Base-by-base conservation (phyloP, 1,140 invertebrate species). In the Hylaeus volcanicus region DNA sequence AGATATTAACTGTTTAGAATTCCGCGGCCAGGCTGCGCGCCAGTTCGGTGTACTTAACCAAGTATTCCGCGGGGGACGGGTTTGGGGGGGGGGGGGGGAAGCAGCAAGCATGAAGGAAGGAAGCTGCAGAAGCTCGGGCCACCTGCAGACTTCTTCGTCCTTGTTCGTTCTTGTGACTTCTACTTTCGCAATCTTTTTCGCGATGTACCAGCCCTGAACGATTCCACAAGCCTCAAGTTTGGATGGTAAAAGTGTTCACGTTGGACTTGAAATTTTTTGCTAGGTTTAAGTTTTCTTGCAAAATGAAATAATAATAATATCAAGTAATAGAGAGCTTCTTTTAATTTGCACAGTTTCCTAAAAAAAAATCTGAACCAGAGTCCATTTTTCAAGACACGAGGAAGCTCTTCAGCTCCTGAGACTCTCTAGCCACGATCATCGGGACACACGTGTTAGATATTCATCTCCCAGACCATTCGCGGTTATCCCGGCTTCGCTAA, bases 221-320 rank as follows among this genome's bases (percentile, higher is more conserved):
- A 87, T 86, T 84, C 51, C 74, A n/a, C 41, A n/a, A 61, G 69
- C 65, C 65, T 41, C 37, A 82, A 77, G 74, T 83, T 83, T 68
- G 61, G 41, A n/a, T 11, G n/a, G 56, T 1, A 61, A 71, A 85
- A 72, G 76, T 80, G 71, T 83, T 45, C n/a, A 65, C 68, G 77
- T 26, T 26, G 26, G 26, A 26, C 0, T 26, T 26, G 26, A 26
- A 26, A 26, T 26, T 26, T 26, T 26, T 26, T 26, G 26, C 26
- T 26, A 26, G 26, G 26, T 26, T 26, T 26, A 26, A 26, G 26
- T 26, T 26, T 26, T 26, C 26, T 26, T 26, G 26, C 26, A 26
- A 26, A 26, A 26, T 26, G 26, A 26, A 26, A 26, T 26, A 26
- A 26, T 26, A 26, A 26, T 26, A 26, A 26, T 26, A 26, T 26